Evolutionary conservation across 2,888 invertebrate species (phyloP).

Genomic region (Bombylius major): DNA sequence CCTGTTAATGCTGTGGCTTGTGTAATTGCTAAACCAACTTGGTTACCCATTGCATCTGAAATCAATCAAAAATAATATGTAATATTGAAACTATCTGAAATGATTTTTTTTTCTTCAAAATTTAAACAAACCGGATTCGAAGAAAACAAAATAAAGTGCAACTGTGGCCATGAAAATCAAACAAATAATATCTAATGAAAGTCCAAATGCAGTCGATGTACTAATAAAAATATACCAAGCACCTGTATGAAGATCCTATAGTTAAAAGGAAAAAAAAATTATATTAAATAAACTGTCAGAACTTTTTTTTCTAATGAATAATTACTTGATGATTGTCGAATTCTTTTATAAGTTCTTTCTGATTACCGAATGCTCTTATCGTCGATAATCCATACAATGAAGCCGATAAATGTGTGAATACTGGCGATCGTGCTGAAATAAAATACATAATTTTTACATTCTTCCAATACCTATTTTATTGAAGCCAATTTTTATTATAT

Average conservation of each 20-base stretch:
- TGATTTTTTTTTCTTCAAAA: background rate
- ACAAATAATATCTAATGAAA: conserved; percentile 52
- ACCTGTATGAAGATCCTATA: conserved; percentile 48
- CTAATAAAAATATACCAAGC: conserved; percentile 54
- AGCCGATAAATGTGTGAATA: conserved; percentile 64
- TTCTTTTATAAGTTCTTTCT: conserved; percentile 47
- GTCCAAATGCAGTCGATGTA: conserved; percentile 50
- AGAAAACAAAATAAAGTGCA: conserved; percentile 49
- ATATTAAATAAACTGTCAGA: background rate
- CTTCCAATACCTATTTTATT: background rate
- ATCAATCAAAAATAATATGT: background rate
- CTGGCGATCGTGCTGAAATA: conserved; percentile 58
- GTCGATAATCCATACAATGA: conserved; percentile 62
- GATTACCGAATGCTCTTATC: conserved; percentile 55
- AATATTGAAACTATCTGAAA: too few species aligned
- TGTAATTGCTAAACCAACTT: conserved; percentile 43
- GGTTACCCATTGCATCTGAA: conserved; percentile 26
- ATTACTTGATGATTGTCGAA: conserved; percentile 46
- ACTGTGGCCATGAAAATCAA: conserved; percentile 49
- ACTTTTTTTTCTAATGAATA: background rate
- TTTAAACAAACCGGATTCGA: conserved; percentile 14
- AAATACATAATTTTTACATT: too few species aligned
- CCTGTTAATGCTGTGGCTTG: conserved; percentile 40
- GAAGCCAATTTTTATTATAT: background rate
- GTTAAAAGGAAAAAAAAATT: conserved; percentile 17